A percentile compares a stretch with the other conserved stretches of the same genome.
Conservation (phyloP, 2,113 vertebrate species). For the Vimba vimba region DNA sequence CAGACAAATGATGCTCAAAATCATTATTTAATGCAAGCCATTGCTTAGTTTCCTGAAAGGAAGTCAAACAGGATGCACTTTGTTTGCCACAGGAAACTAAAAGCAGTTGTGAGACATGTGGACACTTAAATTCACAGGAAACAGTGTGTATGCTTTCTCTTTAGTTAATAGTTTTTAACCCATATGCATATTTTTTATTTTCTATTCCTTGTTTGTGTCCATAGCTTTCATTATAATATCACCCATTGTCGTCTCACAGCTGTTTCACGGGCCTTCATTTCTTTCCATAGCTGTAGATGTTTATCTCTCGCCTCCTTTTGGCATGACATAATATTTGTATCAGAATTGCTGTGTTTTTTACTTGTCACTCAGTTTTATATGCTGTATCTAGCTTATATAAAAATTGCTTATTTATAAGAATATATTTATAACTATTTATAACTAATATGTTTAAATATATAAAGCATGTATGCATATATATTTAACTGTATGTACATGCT, state of each 20-base stretch:
- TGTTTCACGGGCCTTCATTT: no score
- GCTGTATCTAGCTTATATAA: no score
- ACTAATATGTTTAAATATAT: no score
- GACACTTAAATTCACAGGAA: slow-evolving; percentile 30
- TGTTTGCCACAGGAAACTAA: slow-evolving; percentile 53
- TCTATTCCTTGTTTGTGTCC: not conserved
- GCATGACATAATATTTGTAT: not conserved
- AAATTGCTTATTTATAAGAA: no score
- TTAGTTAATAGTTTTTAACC: not conserved
- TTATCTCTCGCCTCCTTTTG: not conserved
- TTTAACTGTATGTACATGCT: not conserved
- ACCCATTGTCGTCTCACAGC: not conserved
- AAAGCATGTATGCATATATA: not conserved
- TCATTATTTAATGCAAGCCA: not conserved
- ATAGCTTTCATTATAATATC: no score
- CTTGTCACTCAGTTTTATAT: no score
- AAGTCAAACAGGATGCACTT: slow-evolving; percentile 54
- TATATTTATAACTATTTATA: no score
- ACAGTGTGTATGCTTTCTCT: not conserved
- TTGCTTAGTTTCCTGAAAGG: slow-evolving; percentile 34
- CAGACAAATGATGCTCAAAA: not conserved
- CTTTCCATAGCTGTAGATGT: no score
- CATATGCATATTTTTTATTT: not conserved
- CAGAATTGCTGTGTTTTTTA: no score
- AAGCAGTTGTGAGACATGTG: not conserved